Percentiles rank a stretch among this genome's conserved stretches.
phyloP scores from a whole-genome alignment of 2,113 vertebrate species.

The Passerina amoena region DNA sequence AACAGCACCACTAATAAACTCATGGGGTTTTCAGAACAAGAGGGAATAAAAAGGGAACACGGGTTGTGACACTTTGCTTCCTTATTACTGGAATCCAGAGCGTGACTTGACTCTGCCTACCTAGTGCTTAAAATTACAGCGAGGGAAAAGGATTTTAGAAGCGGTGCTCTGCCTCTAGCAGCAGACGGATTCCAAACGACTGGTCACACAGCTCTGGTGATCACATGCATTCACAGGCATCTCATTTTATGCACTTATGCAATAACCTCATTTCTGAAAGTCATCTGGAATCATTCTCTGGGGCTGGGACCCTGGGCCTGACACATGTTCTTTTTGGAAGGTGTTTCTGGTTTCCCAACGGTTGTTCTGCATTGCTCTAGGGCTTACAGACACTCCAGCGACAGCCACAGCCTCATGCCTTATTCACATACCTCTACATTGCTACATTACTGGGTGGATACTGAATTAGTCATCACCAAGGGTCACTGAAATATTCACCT shows the following conservation, averaged over 20 bases:
- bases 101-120: neutral
- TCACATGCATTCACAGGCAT: neutral
- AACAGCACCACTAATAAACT: neutral
- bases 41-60: neutral
- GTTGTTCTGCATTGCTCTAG: slow-evolving; percentile 4
- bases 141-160: neutral
- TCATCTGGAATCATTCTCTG: slow-evolving; percentile 42
- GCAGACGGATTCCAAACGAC: rapidly evolving
- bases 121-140: neutral
- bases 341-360: slow-evolving; percentile 33
- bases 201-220: neutral
- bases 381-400: neutral
- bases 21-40: neutral
- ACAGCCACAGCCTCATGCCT: neutral
- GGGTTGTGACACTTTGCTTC: neutral
- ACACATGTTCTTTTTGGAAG: slow-evolving; percentile 56
- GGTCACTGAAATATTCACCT: slow-evolving; percentile 38
- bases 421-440: slow-evolving; percentile 20
- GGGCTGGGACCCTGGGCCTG: neutral
- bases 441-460: slow-evolving; percentile 45
- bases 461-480: slow-evolving; percentile 31
- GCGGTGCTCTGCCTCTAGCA: neutral
- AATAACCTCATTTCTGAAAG: slow-evolving; percentile 33
- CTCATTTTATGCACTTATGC: slow-evolving; percentile 8
- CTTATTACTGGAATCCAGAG: neutral